Evolutionary conservation across 2,113 vertebrate genomes (phyloP), one percentile per base, ranked within the genome.

Genomic region (Hippocampus zosterae): DNA sequence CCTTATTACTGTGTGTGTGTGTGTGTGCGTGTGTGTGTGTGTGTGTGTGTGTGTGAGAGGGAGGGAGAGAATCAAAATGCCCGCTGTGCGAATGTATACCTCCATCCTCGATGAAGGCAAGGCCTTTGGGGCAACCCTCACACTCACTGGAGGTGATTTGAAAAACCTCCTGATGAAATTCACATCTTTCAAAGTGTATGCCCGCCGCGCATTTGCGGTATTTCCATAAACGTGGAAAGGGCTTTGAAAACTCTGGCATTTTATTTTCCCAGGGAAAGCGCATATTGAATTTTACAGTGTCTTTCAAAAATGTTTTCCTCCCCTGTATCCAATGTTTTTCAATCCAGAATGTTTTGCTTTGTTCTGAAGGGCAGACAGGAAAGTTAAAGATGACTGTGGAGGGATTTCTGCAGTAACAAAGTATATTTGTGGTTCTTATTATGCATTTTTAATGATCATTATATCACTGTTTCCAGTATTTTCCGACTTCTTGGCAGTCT

Each of bases 101-200:
- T 85, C 84, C 76, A 74, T 77, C 74, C 57, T 67, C 21, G 76
- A 87, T 91, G 82, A 88, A 88, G 84, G 73, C 62, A 15, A 87
- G 82, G 80, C 86, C 88, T 90, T 85, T 83, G 78, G 89, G 89
- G 87, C 71, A 79, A 1, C n/a, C 37, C 41, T 46, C 50, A 55
- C 59, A 56, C 78, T 79, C 55, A 48, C 72, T 76, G 9, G 52
- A 79, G 75, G 79, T 83, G 85, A 86, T 85, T 82, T 86, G 79
- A 71, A 87, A 88, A 81, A 76, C 64, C 76, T 76, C 29, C 74
- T 80, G 62, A 81, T 86, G 70, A 87, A 85, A 87, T 78, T 80
- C 81, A 84, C 71, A 70, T 77, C 85, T 80, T 85, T 83, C 70
- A 71, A 81, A 83, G 77, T 78, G 21, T 44, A 61, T 81, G 77